A percentile compares a stretch with the other conserved stretches of the same genome.
These are phyloP conservation scores for Australoheros scitulus DNA, from an alignment of 2,113 vertebrate genomes.

Conservation along the genomic window DNA sequence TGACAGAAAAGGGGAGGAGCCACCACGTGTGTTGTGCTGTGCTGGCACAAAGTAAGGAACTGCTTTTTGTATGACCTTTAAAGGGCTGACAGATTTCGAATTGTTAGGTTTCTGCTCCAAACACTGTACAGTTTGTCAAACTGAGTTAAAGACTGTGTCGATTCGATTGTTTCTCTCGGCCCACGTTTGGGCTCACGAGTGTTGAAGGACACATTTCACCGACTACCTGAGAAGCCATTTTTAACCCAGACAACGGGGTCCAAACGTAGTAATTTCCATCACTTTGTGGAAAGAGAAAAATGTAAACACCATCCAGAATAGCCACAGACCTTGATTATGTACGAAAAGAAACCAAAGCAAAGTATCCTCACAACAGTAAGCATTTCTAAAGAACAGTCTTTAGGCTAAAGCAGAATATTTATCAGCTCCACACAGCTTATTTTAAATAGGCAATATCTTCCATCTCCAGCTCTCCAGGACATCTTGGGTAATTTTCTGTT, in stretches of 20 bases:
- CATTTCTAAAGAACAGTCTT: not conserved
- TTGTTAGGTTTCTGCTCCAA: not conserved
- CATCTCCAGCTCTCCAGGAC: constrained; percentile 25
- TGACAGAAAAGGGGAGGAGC: not conserved
- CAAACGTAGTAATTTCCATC: not conserved
- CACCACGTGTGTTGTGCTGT: not conserved
- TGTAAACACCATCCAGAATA: not conserved
- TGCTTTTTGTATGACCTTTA: not conserved
- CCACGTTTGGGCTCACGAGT: not conserved
- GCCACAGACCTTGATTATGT: not conserved
- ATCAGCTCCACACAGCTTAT: not conserved
- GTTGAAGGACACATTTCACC: not conserved
- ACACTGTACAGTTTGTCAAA: not conserved
- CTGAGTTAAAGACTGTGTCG: not conserved
- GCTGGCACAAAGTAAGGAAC: not conserved
- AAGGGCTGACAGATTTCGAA: not conserved
- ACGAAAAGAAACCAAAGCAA: constrained; percentile 3
- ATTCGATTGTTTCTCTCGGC: not conserved
- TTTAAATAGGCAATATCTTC: not conserved
- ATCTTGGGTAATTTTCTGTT: constrained; percentile 1
- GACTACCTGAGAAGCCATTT: not conserved
- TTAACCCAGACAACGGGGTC: rapidly evolving
- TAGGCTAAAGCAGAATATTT: not conserved
- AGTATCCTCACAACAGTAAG: not conserved
- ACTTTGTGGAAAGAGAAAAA: not conserved